Conservation (phyloP, 2,888 invertebrate genomes). For the Agriopis marginaria region DNA sequence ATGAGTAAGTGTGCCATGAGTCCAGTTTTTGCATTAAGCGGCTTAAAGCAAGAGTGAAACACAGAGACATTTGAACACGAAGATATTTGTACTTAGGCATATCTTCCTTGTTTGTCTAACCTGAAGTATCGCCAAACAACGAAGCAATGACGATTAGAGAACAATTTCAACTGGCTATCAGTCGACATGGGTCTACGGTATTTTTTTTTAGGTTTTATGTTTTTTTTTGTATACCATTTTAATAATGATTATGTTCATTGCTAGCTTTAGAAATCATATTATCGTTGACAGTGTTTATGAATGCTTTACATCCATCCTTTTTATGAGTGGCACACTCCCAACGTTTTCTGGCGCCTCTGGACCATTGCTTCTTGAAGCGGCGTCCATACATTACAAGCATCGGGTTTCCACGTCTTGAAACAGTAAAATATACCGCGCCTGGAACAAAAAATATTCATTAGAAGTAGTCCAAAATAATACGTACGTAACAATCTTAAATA, state of each 20-base stretch:
- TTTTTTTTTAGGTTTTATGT: too few species aligned
- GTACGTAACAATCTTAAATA: too few species aligned
- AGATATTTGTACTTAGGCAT: too few species aligned
- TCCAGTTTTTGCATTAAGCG: too few species aligned
- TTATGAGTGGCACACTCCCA: constrained; percentile 60
- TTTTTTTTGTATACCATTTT: not conserved
- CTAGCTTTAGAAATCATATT: constrained; percentile 12
- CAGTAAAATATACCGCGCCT: constrained; percentile 13
- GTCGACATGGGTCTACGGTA: too few species aligned
- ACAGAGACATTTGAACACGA: too few species aligned
- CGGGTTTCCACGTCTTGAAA: constrained; percentile 12
- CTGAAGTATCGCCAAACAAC: too few species aligned
- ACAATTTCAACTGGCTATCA: too few species aligned
- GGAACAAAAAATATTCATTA: not conserved
- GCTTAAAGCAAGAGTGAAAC: too few species aligned
- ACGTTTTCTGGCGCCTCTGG: constrained; percentile 23
- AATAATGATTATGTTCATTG: constrained; percentile 9
- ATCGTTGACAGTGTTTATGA: constrained; percentile 17
- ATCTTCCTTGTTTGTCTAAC: too few species aligned
- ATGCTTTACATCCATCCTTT: constrained; percentile 52
- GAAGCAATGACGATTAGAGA: too few species aligned
- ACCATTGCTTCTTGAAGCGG: constrained; percentile 19
- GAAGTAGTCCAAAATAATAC: not conserved
- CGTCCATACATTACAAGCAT: constrained; percentile 12
- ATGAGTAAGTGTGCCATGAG: too few species aligned